Base-by-base conservation (phyloP, 2,888 invertebrate species). In the Cepaea hortensis region DNA sequence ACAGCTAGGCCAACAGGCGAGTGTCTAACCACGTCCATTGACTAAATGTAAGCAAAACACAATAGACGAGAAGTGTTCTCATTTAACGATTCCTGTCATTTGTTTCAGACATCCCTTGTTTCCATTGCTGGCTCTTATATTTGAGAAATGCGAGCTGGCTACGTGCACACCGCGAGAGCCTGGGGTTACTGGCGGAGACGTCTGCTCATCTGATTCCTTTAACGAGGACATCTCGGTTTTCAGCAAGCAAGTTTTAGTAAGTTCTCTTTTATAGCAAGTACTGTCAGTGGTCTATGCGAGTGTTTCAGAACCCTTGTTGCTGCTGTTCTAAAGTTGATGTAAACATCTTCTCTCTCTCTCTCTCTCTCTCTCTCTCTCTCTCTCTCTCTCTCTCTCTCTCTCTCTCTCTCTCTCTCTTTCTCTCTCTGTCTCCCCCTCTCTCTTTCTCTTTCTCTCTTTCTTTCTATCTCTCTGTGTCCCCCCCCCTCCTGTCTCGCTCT, bases 181-280 rank as follows among this genome's bases (percentile, higher is more conserved):
- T 97, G 84, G 95, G 97, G 98, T 98, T 92, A 98, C 98, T 94
- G 98, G 98, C 92, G 98, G 98, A 89, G 99, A 99, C 95, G 99
- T 99, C 91, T 99, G 99, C 96, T 99, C 99, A 93, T 99, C 99
- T 91, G 99, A 99, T 95, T 99, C 99, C 95, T 99, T 99, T 96
- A 99, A 99, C 96, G 99, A 99, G 96, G 99, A 99, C 96, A 98
- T 99, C 94, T 98, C 98, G 94, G 98, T 99, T 95, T 99, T 99
- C 96, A 98, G 98, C 95, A 99, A 99, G 97, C 98, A 99, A 97
- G 99, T 99, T 89, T 91, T 92, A 88, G 93, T 93, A 92, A 88
- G 93, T 93, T 88, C 48, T 23, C 68, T 35, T 81, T 85, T 55
- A 55, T 11, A 35, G 35, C 35, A 35, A 35, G 35, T 35, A 35